A percentile compares a stretch with the other conserved stretches of the same genome.
Conservation (phyloP, 2,797 vertebrate species). For the Rhincodon typus region DNA sequence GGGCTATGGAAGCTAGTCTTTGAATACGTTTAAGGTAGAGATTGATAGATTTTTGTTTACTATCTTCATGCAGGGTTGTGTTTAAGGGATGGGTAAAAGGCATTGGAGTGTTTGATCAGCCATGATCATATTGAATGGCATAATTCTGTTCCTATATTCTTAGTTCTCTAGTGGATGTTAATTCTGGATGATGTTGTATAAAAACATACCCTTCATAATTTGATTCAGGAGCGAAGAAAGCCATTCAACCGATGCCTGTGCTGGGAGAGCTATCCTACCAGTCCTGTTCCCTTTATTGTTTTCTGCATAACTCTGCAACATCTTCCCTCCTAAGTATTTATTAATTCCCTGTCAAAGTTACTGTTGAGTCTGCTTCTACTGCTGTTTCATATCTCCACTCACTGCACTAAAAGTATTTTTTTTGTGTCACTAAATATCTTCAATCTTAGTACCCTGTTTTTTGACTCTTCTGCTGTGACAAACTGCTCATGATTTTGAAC, state of each 20-base stretch:
- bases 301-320: not conserved
- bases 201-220: not conserved
- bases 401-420: not conserved
- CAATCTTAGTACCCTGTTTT: too few relatives aligned
- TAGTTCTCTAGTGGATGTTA: not conserved
- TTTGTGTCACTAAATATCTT: not conserved
- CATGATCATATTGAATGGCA: too few relatives aligned
- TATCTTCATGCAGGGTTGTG: too few relatives aligned
- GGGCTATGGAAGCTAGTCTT: too few relatives aligned
- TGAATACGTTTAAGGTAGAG: too few relatives aligned
- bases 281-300: not conserved
- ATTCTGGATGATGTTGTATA: not conserved
- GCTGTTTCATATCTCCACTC: not conserved
- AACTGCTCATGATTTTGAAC: not conserved
- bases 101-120: too few relatives aligned
- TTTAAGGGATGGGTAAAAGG: too few relatives aligned
- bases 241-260: not conserved
- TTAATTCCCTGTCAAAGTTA: not conserved
- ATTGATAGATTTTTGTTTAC: too few relatives aligned
- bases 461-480: too few relatives aligned
- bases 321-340: not conserved
- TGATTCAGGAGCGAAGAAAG: not conserved
- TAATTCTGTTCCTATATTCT: too few relatives aligned
- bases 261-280: not conserved
- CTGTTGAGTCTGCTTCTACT: not conserved